Evolutionary conservation across 2,113 vertebrate species (phyloP).

Genomic region (Atlantisia rogersi): DNA sequence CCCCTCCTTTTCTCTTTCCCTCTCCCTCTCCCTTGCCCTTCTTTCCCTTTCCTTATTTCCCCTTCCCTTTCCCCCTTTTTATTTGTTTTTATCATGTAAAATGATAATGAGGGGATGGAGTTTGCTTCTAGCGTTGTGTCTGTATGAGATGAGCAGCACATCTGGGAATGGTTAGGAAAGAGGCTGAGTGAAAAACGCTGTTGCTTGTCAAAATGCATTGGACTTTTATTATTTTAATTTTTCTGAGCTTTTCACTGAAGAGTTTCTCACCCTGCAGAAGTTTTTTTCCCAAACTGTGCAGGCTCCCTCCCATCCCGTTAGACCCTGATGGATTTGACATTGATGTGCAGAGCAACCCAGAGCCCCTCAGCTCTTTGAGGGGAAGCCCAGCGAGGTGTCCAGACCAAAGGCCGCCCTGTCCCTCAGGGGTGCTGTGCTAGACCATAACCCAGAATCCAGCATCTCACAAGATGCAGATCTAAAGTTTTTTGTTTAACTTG

Average conservation of each 20-base stretch:
- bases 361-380: not conserved
- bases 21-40: too few species aligned
- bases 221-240: not conserved
- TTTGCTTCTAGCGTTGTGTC: fast-evolving
- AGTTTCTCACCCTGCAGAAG: not conserved
- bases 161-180: not conserved
- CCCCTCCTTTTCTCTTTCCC: not conserved
- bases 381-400: not conserved
- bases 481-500: not conserved
- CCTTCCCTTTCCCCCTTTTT: too few species aligned
- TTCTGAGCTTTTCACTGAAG: not conserved
- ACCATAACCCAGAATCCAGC: not conserved
- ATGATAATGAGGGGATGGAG: not conserved
- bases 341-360: not conserved
- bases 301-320: not conserved
- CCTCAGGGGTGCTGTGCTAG: not conserved
- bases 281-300: not conserved
- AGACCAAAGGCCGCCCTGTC: fast-evolving
- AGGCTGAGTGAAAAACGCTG: not conserved
- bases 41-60: too few species aligned
- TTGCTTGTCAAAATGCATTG: not conserved
- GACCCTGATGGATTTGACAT: not conserved
- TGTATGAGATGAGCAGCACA: not conserved
- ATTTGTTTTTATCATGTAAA: not conserved
- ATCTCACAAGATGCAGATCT: not conserved